These are phyloP conservation scores for Globicephala melas DNA, from an alignment of 2,113 vertebrate species.

Conservation along the genomic window DNA sequence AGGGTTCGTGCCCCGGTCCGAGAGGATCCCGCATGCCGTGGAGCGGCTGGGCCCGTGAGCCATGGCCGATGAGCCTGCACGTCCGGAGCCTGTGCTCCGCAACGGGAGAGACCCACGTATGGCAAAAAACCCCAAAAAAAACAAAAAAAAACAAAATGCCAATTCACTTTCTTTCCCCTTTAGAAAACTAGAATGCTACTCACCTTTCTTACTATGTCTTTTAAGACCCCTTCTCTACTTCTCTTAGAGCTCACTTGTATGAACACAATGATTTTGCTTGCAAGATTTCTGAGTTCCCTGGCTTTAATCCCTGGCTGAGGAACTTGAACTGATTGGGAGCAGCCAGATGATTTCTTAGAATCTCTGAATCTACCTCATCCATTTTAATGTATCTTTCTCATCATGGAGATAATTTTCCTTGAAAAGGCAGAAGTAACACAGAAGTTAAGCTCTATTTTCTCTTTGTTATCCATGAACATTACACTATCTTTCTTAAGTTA, in stretches of 20 bases:
- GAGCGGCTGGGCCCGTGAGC: too few species aligned
- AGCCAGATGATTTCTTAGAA: neutral
- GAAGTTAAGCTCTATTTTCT: neutral
- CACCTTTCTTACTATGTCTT: neutral
- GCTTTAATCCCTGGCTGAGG: neutral
- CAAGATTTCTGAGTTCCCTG: neutral
- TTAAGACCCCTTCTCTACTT: neutral
- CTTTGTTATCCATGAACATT: slow-evolving; percentile 28
- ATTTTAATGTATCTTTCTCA: slow-evolving; percentile 40
- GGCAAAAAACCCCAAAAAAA: neutral
- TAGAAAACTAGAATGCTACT: neutral
- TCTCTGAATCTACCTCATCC: neutral
- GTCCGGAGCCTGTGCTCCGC: too few species aligned
- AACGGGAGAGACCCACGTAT: too few species aligned
- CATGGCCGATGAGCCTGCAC: too few species aligned
- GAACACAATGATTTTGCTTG: neutral
- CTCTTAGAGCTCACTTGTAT: neutral
- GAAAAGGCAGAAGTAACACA: slow-evolving; percentile 20
- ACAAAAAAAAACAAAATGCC: neutral
- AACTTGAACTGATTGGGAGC: neutral
- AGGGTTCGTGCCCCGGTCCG: too few species aligned
- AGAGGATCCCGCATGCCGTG: too few species aligned
- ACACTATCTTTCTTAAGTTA: slow-evolving; percentile 15
- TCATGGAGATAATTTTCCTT: neutral
- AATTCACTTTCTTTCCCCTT: neutral